Evolutionary conservation across 2,888 invertebrate genomes (phyloP).

Genomic region (Odontocerum albicorne): DNA sequence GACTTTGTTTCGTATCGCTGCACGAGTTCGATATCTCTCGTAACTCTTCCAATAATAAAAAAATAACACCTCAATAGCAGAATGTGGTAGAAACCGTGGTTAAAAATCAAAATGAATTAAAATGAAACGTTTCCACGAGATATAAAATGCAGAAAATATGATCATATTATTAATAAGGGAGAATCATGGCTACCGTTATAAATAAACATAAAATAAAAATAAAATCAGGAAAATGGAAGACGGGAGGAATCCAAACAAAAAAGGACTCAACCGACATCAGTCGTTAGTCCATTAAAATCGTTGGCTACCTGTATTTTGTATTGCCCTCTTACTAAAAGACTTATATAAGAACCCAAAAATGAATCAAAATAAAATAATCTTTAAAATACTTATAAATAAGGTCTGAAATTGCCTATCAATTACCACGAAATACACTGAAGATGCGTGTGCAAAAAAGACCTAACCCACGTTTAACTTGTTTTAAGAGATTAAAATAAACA

Average conservation of each 20-base stretch:
- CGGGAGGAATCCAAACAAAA: conserved; percentile 28
- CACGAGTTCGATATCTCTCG: no score
- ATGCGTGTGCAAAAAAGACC: no score
- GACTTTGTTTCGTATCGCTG: no score
- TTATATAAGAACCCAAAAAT: conserved; percentile 12
- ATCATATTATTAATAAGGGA: not conserved
- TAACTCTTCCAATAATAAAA: no score
- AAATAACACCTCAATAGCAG: no score
- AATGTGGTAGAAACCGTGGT: no score
- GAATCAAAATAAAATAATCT: conserved; percentile 2
- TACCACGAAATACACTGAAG: conserved; percentile 1
- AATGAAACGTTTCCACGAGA: no score
- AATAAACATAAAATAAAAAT: conserved; percentile 24
- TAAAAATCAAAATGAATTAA: no score
- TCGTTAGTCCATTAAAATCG: conserved; percentile 37
- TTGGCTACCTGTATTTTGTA: conserved; percentile 36
- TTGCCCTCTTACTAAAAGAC: no score
- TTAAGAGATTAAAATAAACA: no score
- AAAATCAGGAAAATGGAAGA: conserved; percentile 23
- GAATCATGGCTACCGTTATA: conserved; percentile 30
- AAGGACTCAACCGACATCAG: conserved; percentile 34
- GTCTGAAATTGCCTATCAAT: not conserved
- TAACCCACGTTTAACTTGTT: no score
- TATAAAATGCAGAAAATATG: no score
- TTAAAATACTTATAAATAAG: not conserved